These are phyloP conservation scores for Ochlodes sylvanus DNA, from an alignment of 2,888 invertebrate genomes.

Conservation along the genomic window DNA sequence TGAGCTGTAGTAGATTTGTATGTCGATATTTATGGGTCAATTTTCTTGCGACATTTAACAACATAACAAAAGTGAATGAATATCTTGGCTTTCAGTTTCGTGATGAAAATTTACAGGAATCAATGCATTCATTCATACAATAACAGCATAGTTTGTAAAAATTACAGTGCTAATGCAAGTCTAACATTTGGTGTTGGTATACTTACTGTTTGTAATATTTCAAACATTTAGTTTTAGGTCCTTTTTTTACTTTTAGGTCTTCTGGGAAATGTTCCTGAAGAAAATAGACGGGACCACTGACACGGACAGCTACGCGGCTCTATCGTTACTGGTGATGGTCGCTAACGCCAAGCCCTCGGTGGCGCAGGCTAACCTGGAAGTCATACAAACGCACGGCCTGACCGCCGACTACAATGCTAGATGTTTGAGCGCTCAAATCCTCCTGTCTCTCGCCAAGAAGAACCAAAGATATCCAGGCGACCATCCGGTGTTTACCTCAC, in stretches of 20 bases:
- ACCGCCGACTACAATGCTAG: constrained; percentile 77
- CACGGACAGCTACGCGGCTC: constrained; percentile 89
- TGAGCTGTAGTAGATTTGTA: too few species aligned
- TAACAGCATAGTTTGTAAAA: not conserved
- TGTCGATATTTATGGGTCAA: too few species aligned
- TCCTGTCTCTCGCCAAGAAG: constrained; percentile 67
- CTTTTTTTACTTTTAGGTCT: constrained; percentile 77
- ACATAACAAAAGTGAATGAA: too few species aligned
- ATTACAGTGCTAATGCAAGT: too few species aligned
- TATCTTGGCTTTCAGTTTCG: too few species aligned
- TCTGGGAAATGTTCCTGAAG: constrained; percentile 94
- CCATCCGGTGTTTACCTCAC: constrained; percentile 63
- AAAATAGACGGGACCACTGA: constrained; percentile 88
- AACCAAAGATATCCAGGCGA: constrained; percentile 71
- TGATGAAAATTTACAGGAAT: too few species aligned
- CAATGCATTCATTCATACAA: too few species aligned
- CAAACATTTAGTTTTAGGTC: too few species aligned
- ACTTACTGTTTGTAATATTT: too few species aligned
- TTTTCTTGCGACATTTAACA: too few species aligned
- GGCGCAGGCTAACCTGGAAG: constrained; percentile 88
- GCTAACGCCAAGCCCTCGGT: constrained; percentile 85
- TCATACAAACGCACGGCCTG: constrained; percentile 90
- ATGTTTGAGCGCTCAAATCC: constrained; percentile 66
- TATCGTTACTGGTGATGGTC: constrained; percentile 92
- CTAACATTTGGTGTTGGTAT: too few species aligned